Evolutionary conservation across 2,113 vertebrate genomes (phyloP).

Genomic region (Halichoeres trimaculatus): DNA sequence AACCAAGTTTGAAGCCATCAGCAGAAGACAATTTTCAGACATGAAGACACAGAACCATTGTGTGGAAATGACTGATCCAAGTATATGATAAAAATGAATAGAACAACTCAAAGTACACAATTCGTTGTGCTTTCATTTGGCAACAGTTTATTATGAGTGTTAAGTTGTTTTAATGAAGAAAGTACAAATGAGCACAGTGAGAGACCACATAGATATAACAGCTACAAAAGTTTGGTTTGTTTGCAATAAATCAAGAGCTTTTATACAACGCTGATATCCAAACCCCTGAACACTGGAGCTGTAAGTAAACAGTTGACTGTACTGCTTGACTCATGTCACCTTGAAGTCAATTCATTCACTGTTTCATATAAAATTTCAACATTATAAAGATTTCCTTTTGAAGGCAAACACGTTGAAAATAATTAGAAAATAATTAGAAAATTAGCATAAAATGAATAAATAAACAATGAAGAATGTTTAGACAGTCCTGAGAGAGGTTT

Average conservation of each 20-base stretch:
- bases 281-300: conserved; percentile 89
- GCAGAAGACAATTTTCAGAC: too few species aligned
- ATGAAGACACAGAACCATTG: conserved; percentile 87
- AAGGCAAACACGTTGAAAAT: conserved; percentile 68
- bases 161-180: conserved; percentile 87
- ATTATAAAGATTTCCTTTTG: conserved; percentile 63
- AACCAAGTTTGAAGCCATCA: too few species aligned
- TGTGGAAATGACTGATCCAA: conserved; percentile 75
- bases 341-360: conserved; percentile 85
- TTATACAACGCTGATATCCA: conserved; percentile 88
- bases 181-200: conserved; percentile 93
- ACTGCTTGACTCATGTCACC: conserved; percentile 81
- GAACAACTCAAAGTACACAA: conserved; percentile 82
- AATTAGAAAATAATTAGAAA: too few species aligned
- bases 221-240: conserved; percentile 92
- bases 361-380: conserved; percentile 69
- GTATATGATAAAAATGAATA: conserved; percentile 56
- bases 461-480: conserved; percentile 12
- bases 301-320: conserved; percentile 95
- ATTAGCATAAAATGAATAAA: conserved; percentile 17
- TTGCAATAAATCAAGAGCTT: conserved; percentile 91
- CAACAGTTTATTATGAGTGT: conserved; percentile 82
- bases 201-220: conserved; percentile 80
- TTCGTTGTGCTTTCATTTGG: conserved; percentile 49
- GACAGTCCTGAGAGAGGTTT: conserved; percentile 76